Evolutionary conservation across 2,888 invertebrate genomes (phyloP), one percentile per base, ranked within the genome.

Genomic region (Spisula solida): DNA sequence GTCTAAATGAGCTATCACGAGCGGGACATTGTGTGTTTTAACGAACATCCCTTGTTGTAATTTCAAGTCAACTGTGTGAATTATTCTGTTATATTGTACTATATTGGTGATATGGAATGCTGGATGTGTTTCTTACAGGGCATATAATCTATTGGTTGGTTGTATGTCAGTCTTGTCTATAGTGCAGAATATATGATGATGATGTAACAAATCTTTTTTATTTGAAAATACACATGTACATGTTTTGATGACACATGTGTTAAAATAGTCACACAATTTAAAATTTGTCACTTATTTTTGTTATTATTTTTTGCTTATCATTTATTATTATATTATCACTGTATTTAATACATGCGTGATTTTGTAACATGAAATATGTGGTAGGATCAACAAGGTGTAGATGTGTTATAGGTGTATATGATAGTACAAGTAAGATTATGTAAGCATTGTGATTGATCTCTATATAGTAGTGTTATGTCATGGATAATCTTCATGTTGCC

Each of bases 331-430:
- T 75, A 25, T 34, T 34, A 18, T 75, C 75, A 75, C 75, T 75
- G 75, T 75, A 75, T 75, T 75, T 34, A 75, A 75, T 75, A 75
- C 75, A 75, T 75, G 75, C 2, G 75, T 75, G 31, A 75, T 34
- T 75, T 60, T 14, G 14, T 12, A 34, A 75, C 34, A 31, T 75
- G 34, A 34, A 25, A 18, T 75, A 75, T 75, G 31, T 75, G 75
- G 25, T 31, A 75, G 29, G 75, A 75, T 41, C 2, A 75, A 75
- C 25, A 12, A 31, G 31, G 75, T 31, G 12, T 75, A 75, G 29
- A 18, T 75, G 75, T 34, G 75, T 34, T 18, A 31, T 75, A 75
- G 29, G 29, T 75, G 75, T 75, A 75, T 31, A 75, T 25, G 75
- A 75, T 75, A 66, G 25, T 66, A 25, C 2, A 66, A 25, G 60